These are phyloP conservation scores for Drosophila lini DNA, from an alignment of 1,140 invertebrate species.

Conservation along the genomic window DNA sequence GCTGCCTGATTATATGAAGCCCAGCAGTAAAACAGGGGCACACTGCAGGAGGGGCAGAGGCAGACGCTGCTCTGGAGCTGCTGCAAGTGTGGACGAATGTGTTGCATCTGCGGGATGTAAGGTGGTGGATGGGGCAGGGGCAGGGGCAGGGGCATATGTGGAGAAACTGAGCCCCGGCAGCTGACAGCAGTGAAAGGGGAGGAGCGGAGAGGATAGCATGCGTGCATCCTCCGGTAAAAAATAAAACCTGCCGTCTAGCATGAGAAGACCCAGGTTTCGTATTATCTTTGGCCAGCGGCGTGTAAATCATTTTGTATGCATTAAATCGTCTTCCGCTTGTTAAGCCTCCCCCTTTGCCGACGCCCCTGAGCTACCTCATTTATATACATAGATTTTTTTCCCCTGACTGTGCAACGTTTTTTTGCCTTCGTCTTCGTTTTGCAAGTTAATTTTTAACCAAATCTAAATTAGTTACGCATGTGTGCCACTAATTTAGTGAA, in stretches of 20 bases:
- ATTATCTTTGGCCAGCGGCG: conserved; percentile 82
- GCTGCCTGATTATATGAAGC: conserved; percentile 73
- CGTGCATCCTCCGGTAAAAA: conserved; percentile 15
- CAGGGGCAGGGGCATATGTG: neutral
- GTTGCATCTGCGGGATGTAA: neutral
- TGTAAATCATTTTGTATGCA: conserved; percentile 83
- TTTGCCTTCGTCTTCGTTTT: conserved; percentile 5
- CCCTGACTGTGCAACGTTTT: neutral
- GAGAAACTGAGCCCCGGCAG: conserved; percentile 29
- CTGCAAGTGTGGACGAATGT: conserved; percentile 27
- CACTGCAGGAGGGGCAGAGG: neutral
- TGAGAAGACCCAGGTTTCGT: conserved; percentile 34
- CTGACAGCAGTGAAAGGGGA: neutral
- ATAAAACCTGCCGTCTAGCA: neutral
- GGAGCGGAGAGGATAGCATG: neutral
- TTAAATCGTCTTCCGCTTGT: conserved; percentile 75
- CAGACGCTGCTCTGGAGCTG: neutral
- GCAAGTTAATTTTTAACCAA: conserved; percentile 41
- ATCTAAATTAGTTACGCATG: conserved; percentile 49
- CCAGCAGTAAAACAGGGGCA: conserved; percentile 19
- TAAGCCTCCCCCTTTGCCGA: neutral
- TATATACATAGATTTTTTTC: conserved; percentile 24
- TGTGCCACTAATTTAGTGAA: conserved; percentile 45
- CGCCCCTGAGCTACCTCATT: conserved; percentile 20
- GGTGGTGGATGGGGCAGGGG: neutral